phyloP scores from a whole-genome alignment of 2,888 invertebrate species.

The Rhimphoctona megacephalus region DNA sequence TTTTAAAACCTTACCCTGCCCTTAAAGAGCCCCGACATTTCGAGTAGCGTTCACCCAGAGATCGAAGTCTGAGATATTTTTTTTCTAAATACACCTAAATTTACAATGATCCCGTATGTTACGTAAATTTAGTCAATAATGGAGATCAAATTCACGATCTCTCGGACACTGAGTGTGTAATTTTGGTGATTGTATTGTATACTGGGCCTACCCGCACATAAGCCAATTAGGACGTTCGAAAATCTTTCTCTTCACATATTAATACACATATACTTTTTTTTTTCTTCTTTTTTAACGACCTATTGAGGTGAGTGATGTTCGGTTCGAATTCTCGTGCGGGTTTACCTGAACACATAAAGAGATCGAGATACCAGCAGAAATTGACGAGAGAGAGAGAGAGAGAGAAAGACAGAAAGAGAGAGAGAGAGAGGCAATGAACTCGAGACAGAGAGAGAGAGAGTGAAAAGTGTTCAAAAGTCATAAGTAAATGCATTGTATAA shows the following conservation, averaged over 20 bases:
- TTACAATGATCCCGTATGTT: conserved; percentile 46
- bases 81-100: not conserved
- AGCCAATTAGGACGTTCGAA: conserved; percentile 33
- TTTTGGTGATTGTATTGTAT: conserved; percentile 25
- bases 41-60: not conserved
- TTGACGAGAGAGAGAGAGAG: conserved; percentile 27
- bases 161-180: conserved; percentile 8
- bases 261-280: conserved; percentile 13
- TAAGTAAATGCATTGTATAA: not conserved
- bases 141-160: conserved; percentile 4
- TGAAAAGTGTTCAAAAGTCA: conserved; percentile 47
- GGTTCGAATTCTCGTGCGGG: conserved; percentile 47
- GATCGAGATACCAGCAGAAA: conserved; percentile 50
- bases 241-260: not conserved
- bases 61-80: conserved; percentile 8
- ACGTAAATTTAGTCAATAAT: conserved; percentile 5
- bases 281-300: conserved; percentile 2
- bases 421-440: conserved; percentile 46
- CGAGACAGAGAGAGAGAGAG: not conserved
- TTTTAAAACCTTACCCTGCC: too few relatives aligned
- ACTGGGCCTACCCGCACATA: conserved; percentile 44
- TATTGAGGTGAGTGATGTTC: conserved; percentile 34
- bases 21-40: too few relatives aligned
- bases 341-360: conserved; percentile 23
- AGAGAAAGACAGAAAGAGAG: not conserved